phyloP scores from a whole-genome alignment of 2,113 vertebrate genomes.

The Ailurus styani region DNA sequence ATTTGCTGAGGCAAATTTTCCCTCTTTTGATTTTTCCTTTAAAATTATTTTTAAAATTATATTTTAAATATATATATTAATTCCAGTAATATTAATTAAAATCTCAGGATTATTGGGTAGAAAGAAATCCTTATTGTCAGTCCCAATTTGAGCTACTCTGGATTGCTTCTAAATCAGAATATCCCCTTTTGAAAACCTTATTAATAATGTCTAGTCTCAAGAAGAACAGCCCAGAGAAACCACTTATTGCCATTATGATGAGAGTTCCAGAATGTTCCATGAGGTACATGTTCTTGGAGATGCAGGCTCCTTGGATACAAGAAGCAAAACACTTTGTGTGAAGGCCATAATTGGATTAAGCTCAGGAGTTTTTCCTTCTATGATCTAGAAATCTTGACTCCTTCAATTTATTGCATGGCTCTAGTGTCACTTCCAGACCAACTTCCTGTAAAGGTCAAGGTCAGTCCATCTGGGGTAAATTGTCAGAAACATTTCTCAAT shows the following conservation, averaged over 20 bases:
- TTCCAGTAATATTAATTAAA: not conserved
- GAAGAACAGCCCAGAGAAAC: not conserved
- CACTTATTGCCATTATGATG: not conserved
- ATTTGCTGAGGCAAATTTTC: not conserved
- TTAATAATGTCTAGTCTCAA: not conserved
- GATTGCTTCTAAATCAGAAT: not conserved
- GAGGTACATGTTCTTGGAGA: not conserved
- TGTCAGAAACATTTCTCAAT: not conserved
- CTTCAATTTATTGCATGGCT: not conserved
- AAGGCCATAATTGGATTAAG: not conserved
- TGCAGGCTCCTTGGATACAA: not conserved
- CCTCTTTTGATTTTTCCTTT: not conserved
- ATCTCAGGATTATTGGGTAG: not conserved
- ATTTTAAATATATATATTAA: not conserved
- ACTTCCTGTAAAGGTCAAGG: not conserved
- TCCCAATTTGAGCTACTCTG: not conserved
- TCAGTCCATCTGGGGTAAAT: not conserved
- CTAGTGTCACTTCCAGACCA: not conserved
- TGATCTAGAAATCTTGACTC: not conserved
- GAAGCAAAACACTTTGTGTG: not conserved
- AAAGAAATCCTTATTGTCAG: not conserved
- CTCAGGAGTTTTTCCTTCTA: not conserved
- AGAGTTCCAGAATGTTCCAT: not conserved
- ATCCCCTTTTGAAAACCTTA: not conserved
- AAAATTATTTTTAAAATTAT: not conserved